phyloP scores from a whole-genome alignment of 2,113 vertebrate genomes.

The Scopus umbretta region DNA sequence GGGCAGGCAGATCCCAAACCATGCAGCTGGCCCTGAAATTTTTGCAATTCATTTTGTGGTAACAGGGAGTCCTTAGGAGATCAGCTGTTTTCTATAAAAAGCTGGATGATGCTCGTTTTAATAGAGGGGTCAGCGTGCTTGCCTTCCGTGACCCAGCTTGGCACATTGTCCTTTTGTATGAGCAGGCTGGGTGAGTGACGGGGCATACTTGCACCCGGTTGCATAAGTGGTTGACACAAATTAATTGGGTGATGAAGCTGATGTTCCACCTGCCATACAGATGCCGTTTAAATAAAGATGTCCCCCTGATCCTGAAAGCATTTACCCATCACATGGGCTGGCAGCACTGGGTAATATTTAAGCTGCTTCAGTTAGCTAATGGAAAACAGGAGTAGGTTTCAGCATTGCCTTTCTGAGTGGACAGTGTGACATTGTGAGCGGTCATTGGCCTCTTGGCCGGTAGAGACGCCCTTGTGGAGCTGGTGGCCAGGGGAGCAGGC shows the following conservation, averaged over 20 bases:
- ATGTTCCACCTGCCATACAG: conserved; percentile 14
- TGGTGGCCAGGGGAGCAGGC: neutral
- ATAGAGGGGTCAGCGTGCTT: neutral
- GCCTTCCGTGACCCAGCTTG: neutral
- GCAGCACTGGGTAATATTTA: neutral
- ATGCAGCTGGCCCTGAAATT: neutral
- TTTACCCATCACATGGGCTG: conserved; percentile 25
- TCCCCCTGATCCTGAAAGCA: neutral
- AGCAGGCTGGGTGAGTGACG: neutral
- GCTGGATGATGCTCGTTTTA: neutral
- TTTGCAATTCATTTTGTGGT: neutral
- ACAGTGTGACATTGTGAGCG: neutral
- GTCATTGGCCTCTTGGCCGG: neutral
- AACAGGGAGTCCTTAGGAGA: neutral
- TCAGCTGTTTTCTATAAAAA: conserved; percentile 50
- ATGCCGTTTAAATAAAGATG: conserved; percentile 47
- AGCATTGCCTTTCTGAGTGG: conserved; percentile 29
- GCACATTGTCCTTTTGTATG: neutral
- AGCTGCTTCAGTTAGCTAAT: conserved; percentile 24
- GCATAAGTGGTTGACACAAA: neutral
- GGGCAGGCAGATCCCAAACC: neutral
- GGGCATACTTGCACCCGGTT: neutral
- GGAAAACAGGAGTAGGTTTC: conserved; percentile 60
- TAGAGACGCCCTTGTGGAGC: neutral
- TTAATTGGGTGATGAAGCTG: neutral